Evolutionary conservation across 92 coral and sea anemone species (phyloP).

Genomic region (Bergia sp.): DNA sequence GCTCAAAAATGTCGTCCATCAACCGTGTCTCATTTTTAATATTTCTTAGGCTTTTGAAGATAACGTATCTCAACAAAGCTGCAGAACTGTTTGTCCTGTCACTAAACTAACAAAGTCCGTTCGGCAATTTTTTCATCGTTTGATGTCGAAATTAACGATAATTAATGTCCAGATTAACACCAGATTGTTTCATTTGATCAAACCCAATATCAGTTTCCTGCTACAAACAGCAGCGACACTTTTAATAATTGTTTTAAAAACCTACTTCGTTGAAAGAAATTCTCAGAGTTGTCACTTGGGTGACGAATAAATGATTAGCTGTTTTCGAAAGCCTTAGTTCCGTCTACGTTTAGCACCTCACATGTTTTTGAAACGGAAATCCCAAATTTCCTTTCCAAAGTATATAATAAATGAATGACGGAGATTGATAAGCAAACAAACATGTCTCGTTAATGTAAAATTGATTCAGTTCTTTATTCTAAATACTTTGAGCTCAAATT

Average conservation of each 20-base stretch:
- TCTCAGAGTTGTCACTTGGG: constrained; percentile 9
- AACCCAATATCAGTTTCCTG: background rate
- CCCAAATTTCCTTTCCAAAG: constrained; percentile 24
- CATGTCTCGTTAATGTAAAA: background rate
- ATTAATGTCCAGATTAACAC: background rate
- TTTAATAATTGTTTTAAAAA: background rate
- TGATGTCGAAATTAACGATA: background rate
- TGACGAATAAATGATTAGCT: background rate
- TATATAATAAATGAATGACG: background rate
- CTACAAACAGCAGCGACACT: background rate
- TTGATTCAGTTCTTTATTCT: background rate
- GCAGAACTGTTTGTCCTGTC: too few relatives aligned
- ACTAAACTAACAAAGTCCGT: background rate
- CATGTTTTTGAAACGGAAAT: constrained; percentile 37
- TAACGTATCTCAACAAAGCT: too few relatives aligned
- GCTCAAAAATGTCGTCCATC: background rate
- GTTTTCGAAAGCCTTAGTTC: constrained; percentile 25
- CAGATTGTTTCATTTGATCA: too few relatives aligned
- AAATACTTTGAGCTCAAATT: background rate
- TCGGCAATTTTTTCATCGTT: too few relatives aligned
- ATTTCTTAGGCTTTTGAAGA: too few relatives aligned
- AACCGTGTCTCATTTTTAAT: too few relatives aligned
- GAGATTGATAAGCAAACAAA: background rate
- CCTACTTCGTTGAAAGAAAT: constrained; percentile 19
- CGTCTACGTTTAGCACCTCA: constrained; percentile 42